Base-by-base conservation (phyloP, 2,113 vertebrate species). In the Butorides virescens region DNA sequence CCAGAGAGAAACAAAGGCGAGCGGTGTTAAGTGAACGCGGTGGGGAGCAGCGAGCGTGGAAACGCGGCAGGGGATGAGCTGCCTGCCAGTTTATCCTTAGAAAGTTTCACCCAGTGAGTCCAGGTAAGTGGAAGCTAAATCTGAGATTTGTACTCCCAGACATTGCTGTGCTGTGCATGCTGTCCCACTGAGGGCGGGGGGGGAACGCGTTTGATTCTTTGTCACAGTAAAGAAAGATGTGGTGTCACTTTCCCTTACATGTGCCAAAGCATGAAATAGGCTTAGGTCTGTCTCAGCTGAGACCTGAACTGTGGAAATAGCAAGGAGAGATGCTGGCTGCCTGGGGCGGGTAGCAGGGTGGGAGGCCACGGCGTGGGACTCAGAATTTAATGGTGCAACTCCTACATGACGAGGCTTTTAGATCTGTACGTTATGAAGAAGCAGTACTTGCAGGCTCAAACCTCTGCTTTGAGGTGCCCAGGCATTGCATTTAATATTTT, bases 11-110 rank as follows among this genome's bases (percentile, higher is more conserved):
- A 86, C 13, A 25, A 52, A 65, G 49, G 36, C 5, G 2, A 80
- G 30, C 0, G 3, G 20, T 6, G 26, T 15, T 29, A 19, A 67
- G 15, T 46, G 42, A 52, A n/a, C 0, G 1, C 0, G 2, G 62
- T 15, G 67, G 59, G 37, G 36, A 63, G 44, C 36, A 47, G 75
- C 3, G 3, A 82, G 68, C 3, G 11, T 85, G 53, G 73, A 59
- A 82, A 22, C 9, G 14, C 68, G 26, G 13, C 34, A 15, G 65
- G 66, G 56, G 10, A 30, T 16, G 53, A 78, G 16, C 20, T 74
- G 53, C 62, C 39, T 44, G 62, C 15, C 32, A 9, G 27, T 6
- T 79, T 53, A 29, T 36, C n/a, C 42, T 79, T 62, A 49, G 68
- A 4, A 78, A 58, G 36, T 5, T 81, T 72, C 15, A 9, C 12